phyloP scores from a whole-genome alignment of 2,888 invertebrate species.

The Spatulosminthurus flaviceps region DNA sequence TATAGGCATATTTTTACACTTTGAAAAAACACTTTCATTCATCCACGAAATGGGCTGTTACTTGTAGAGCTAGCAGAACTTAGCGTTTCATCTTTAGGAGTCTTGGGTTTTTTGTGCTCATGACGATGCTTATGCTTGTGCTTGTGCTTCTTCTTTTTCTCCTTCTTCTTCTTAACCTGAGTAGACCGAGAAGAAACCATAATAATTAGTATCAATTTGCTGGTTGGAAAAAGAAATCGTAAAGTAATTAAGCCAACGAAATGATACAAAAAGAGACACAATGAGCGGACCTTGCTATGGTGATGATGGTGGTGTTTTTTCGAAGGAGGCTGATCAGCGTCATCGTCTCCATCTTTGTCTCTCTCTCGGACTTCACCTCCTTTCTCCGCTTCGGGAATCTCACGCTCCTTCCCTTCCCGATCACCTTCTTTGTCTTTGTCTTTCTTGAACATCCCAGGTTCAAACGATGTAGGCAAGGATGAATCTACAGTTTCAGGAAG shows the following conservation, averaged over 20 bases:
- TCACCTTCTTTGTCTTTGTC: constrained; percentile 56
- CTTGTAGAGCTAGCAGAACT: constrained; percentile 78
- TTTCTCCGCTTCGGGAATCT: constrained; percentile 66
- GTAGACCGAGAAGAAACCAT: not conserved
- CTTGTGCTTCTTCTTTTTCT: constrained; percentile 91
- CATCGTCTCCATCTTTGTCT: constrained; percentile 63
- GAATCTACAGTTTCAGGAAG: constrained; percentile 59
- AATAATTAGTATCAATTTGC: not conserved
- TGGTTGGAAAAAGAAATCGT: not conserved
- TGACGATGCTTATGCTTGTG: constrained; percentile 74
- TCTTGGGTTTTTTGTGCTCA: constrained; percentile 69
- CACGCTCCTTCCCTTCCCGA: constrained; percentile 62
- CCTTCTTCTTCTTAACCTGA: constrained; percentile 77
- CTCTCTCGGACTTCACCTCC: constrained; percentile 64
- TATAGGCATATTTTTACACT: too few species aligned
- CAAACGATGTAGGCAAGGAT: constrained; percentile 80
- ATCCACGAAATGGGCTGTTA: constrained; percentile 72
- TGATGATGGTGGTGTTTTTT: constrained; percentile 65
- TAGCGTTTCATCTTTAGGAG: constrained; percentile 76
- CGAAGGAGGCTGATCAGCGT: constrained; percentile 31
- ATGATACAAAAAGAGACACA: not conserved
- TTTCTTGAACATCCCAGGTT: constrained; percentile 81
- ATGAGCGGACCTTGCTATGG: constrained; percentile 50
- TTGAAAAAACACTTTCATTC: too few species aligned
- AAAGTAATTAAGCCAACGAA: too few species aligned